Evolutionary conservation across 2,888 invertebrate species (phyloP).

Genomic region (Rhamnusium bicolor): DNA sequence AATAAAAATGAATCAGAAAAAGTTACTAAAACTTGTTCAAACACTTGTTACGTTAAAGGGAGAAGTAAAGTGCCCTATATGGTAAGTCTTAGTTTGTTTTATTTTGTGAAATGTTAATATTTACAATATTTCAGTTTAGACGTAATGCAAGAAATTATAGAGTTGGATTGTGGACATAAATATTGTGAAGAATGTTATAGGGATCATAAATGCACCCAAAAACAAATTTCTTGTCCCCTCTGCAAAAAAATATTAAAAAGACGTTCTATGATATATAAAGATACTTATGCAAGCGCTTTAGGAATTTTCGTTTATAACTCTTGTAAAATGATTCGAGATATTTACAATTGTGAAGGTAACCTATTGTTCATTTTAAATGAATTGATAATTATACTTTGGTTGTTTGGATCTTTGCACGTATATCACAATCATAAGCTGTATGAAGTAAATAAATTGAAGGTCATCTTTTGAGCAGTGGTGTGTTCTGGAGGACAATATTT

Average conservation of each 20-base stretch:
- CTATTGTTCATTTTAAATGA: background rate
- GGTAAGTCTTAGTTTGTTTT: conserved; percentile 5
- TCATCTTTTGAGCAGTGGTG: no score
- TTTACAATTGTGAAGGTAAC: conserved; percentile 24
- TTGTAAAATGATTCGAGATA: background rate
- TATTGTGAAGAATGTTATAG: conserved; percentile 38
- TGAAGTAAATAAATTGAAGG: background rate
- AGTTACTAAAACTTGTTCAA: conserved; percentile 8
- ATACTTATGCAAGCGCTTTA: conserved; percentile 34
- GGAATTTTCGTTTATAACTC: conserved; percentile 30
- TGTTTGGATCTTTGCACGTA: no score
- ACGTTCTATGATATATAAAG: conserved; percentile 35
- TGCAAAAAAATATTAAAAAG: conserved; percentile 40
- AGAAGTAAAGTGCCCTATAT: conserved; percentile 22
- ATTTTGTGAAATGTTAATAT: background rate
- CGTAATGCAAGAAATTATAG: conserved; percentile 37
- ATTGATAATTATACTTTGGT: no score
- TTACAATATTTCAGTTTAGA: conserved; percentile 41
- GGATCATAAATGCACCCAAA: conserved; percentile 31
- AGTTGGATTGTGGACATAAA: conserved; percentile 44
- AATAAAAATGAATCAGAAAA: conserved; percentile 15
- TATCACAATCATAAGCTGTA: no score
- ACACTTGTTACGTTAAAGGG: conserved; percentile 11
- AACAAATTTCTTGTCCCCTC: conserved; percentile 37
- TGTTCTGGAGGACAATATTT: no score